Percentiles rank a stretch among this genome's conserved stretches.
Conservation (phyloP, 2,888 invertebrate species). For the Oligia strigilis region DNA sequence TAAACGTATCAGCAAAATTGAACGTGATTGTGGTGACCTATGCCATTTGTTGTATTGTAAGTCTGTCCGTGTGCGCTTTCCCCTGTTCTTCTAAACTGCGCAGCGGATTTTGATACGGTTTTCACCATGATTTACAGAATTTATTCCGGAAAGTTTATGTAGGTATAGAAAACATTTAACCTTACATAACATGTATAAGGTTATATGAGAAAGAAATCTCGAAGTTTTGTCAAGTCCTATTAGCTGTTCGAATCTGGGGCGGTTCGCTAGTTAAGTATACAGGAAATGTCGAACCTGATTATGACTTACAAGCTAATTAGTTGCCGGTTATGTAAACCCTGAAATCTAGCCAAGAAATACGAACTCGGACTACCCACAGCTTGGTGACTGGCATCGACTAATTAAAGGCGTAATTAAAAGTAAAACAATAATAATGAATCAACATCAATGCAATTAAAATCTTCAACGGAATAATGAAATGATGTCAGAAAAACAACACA, state of each 20-base stretch:
- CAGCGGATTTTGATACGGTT: neutral
- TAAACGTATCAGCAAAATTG: neutral
- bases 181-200: neutral
- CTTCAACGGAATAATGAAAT: slow-evolving; percentile 63
- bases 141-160: neutral
- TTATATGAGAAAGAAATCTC: neutral
- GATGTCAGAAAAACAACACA: slow-evolving; percentile 66
- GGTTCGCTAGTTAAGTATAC: neutral
- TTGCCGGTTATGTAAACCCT: slow-evolving; percentile 1
- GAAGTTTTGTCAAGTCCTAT: neutral
- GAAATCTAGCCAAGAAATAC: slow-evolving; percentile 1
- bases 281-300: slow-evolving; percentile 9
- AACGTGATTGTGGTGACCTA: slow-evolving; percentile 5
- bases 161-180: neutral
- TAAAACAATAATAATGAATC: slow-evolving; percentile 52
- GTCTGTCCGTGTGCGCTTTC: neutral
- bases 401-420: slow-evolving; percentile 51
- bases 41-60: slow-evolving; percentile 6
- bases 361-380: slow-evolving; percentile 10
- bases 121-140: neutral
- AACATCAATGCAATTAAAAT: slow-evolving; percentile 53
- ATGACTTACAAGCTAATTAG: neutral
- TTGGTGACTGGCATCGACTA: slow-evolving; percentile 19
- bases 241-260: neutral
- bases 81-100: neutral